A percentile compares a stretch with the other conserved stretches of the same genome.
Conservation (phyloP, 2,888 invertebrate genomes). For the Calameuta filiformis region DNA sequence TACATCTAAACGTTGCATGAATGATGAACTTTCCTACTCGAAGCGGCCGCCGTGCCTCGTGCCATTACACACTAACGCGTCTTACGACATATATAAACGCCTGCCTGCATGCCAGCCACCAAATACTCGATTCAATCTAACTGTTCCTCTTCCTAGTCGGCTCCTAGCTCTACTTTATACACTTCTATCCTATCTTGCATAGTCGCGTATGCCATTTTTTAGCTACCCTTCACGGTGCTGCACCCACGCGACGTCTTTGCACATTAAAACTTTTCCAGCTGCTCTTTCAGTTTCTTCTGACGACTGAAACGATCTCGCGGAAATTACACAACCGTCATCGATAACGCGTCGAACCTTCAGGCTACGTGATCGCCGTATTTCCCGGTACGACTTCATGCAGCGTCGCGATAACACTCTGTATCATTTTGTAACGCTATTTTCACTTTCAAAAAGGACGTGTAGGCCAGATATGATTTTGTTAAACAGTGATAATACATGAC, state of each 20-base stretch:
- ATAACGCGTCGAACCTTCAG: neutral
- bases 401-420: neutral
- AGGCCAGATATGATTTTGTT: no score
- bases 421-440: neutral
- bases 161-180: neutral
- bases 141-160: neutral
- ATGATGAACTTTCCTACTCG: conserved; percentile 32
- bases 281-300: neutral
- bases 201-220: neutral
- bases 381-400: neutral
- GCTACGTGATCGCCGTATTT: no score
- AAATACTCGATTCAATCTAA: neutral
- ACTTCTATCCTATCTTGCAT: neutral
- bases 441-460: neutral
- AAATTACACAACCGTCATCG: neutral
- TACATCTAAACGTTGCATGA: conserved; percentile 40
- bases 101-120: neutral
- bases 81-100: neutral
- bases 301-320: neutral
- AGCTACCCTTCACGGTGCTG: neutral
- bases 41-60: conserved; percentile 11
- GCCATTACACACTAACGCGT: conserved; percentile 7
- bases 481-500: neutral
- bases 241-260: neutral
- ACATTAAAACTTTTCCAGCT: neutral